Evolutionary conservation across 2,888 invertebrate species (phyloP), one percentile per base, ranked within the genome.

Genomic region (Tolmerus cingulatus): DNA sequence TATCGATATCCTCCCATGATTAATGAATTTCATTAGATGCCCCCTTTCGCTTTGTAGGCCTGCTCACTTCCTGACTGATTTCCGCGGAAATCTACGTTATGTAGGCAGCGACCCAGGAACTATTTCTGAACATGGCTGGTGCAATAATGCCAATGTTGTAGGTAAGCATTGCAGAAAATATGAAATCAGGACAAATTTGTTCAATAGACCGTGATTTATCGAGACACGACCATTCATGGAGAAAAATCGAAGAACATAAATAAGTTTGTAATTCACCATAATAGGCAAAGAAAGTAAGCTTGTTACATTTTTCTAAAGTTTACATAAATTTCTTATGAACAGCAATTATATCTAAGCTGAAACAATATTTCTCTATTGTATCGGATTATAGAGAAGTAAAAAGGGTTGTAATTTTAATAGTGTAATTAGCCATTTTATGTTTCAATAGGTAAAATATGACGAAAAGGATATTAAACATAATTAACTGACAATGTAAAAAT

Each of bases 1-100:
- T 7, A 16, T 76, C 76, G 34, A 76, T 76, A 76, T 76, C 76
- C 76, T 76, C 37, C 76, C n/a, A 76, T 76, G 76, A 76, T 76
- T 76, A 37, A 76, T 76, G 37, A 19, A 76, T 34, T 76, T 76
- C n/a, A 34, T 76, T 76, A 76, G 37, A 66, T 12, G 12, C 9
- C 55, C 19, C 55, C 19, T 8, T 66, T 19, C 19, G 19, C 23
- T 23, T 57, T 27, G 19, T 66, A 66, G 66, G 66, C 27, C 9
- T 66, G 27, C 27, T 23, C 51, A 51, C 51, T 51, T 51, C 51
- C 51, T 51, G n/a, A 2, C 5, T n/a, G 51, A n/a, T n/a, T n/a
- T 51, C 51, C 66, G 66, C 23, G 12, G n/a, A 12, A 66, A 66
- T 12, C 23, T 23, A 12, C 23, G 23, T 66, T 66, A 27, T 12